These are phyloP conservation scores for Stichodactyla helianthus DNA, from an alignment of 64 coral and sea anemone species.

Conservation along the genomic window DNA sequence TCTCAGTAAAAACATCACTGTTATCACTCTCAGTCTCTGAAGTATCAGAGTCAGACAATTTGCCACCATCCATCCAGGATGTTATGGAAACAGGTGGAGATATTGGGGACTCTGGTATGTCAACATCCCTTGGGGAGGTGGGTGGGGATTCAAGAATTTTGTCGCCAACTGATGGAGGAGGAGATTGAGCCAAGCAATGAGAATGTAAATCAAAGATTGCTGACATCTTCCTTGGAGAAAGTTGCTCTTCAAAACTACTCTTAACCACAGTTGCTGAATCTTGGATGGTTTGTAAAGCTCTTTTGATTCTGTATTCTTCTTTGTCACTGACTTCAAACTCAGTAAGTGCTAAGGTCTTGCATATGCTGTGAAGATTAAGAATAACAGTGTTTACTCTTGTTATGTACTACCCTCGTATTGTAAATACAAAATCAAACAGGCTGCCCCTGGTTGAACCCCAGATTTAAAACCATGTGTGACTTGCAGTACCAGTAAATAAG, in stretches of 20 bases:
- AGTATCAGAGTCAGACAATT: conserved; percentile 50
- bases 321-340: conserved; percentile 90
- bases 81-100: conserved; percentile 38
- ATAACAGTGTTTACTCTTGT: no score
- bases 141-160: neutral
- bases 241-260: conserved; percentile 62
- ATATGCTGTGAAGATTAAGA: conserved; percentile 53
- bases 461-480: no score
- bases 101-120: conserved; percentile 16
- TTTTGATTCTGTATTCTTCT: conserved; percentile 67
- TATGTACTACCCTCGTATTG: no score
- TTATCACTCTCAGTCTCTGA: conserved; percentile 85
- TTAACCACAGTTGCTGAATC: conserved; percentile 70
- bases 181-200: conserved; percentile 66
- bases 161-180: conserved; percentile 48
- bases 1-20: conserved; percentile 78
- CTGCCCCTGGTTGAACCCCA: no score
- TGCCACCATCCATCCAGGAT: conserved; percentile 24
- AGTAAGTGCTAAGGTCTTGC: conserved; percentile 65
- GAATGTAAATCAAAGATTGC: conserved; percentile 55
- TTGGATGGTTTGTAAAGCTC: conserved; percentile 41
- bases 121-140: neutral
- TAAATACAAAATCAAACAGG: no score
- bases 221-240: conserved; percentile 73
- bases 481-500: no score